Base-by-base conservation (phyloP, 2,797 vertebrate species). In the Basileuterus tristriatus region DNA sequence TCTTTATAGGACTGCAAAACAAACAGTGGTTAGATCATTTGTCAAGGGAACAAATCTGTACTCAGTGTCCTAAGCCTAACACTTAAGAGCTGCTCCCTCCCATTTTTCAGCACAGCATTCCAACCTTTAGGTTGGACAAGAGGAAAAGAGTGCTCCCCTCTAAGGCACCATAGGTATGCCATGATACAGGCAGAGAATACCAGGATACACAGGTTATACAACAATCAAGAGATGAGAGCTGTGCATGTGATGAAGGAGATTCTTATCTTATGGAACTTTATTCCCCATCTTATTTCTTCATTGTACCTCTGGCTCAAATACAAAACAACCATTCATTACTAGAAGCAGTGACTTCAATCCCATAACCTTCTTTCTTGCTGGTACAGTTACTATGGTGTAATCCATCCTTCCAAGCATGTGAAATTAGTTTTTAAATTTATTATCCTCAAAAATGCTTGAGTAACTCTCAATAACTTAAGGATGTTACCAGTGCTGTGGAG, bases 391-490 rank as follows among this genome's bases (percentile, higher is more conserved):
- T 65, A 7, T 9, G 34, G 49, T 58, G 12, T 29, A 87, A 74
- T 76, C 43, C 15, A 75, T 11, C 6, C 52, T 71, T 76, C 8
- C 30, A 76, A 55, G 5, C 6, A 62, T 1, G 4, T 52, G 15
- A 93, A 90, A 78, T 44, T 63, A 77, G 14, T 58, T 94, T 81
- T 85, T 23, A 43, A 59, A 85, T 63, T 63, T 72, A 65, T 70
- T 69, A 59, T 53, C 24, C 62, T 53, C 7, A 47, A 65, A 82
- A 76, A 49, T 2, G 9, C 39, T 83, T 52, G 16, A 72, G 34
- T 52, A 64, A 47, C 34, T 80, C 24, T 69, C 58, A 60, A 8
- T 30, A 82, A 41, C 44, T 81, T 81, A 87, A 90, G 24, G 41
- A 63, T 24, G 10, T 30, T 75, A 78, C 8, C 49, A 87, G 44